phyloP scores from a whole-genome alignment of 1,140 invertebrate genomes.

The Caenorhabditis brenneri region DNA sequence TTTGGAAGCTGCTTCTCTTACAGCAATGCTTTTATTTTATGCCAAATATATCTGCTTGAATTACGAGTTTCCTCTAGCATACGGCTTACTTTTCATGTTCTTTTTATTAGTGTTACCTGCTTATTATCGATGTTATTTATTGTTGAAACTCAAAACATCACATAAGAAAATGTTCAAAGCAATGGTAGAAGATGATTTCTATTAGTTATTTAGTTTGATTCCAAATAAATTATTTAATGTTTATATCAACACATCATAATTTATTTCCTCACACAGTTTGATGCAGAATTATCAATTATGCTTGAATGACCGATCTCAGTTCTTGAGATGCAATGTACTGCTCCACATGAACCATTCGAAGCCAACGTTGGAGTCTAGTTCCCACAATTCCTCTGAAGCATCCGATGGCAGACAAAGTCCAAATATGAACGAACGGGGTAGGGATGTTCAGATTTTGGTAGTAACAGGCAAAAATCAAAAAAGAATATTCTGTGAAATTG shows the following conservation, averaged over 20 bases:
- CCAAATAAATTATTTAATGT: background rate
- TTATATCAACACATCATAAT: background rate
- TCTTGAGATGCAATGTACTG: too few species aligned
- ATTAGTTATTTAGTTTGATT: background rate
- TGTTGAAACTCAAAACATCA: background rate
- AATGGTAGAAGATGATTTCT: slow-evolving; percentile 5
- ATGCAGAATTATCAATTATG: background rate
- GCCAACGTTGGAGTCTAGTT: too few species aligned
- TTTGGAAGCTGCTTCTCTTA: background rate
- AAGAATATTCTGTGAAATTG: too few species aligned
- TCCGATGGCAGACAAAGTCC: too few species aligned
- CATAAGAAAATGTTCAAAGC: slow-evolving; percentile 8
- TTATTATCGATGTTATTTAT: slow-evolving; percentile 13
- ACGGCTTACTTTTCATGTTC: background rate
- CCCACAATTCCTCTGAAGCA: too few species aligned
- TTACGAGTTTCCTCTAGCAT: background rate
- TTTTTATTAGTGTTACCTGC: background rate
- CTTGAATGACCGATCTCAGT: background rate
- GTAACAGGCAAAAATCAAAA: too few species aligned
- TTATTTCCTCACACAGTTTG: background rate
- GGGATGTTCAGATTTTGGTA: too few species aligned
- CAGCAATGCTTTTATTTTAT: slow-evolving; percentile 6
- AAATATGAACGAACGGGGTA: too few species aligned
- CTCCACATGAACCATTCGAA: too few species aligned
- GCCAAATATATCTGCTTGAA: background rate